phyloP scores from a whole-genome alignment of 2,797 vertebrate species.

The Falco berigora region DNA sequence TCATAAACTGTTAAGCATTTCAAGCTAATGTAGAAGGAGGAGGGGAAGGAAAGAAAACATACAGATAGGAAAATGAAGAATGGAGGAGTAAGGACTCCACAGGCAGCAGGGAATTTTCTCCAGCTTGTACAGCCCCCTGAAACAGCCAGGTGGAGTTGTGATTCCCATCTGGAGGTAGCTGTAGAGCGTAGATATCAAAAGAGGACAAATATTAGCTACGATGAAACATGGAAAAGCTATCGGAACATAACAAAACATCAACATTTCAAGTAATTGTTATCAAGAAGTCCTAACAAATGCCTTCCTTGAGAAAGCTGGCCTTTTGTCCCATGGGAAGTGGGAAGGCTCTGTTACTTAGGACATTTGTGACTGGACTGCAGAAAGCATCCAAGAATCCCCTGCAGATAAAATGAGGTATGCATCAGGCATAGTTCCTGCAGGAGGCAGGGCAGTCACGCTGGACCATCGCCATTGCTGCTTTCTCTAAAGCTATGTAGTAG shows the following conservation, averaged over 20 bases:
- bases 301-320: background rate
- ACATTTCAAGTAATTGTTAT: background rate
- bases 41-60: background rate
- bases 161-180: background rate
- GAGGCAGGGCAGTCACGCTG: background rate
- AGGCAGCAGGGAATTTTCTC: background rate
- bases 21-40: background rate
- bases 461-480: background rate
- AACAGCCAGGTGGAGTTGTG: background rate
- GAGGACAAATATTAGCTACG: background rate
- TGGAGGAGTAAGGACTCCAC: background rate
- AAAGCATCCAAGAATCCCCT: conserved; percentile 1
- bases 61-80: background rate
- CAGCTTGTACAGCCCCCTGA: background rate
- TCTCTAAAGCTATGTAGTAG: background rate
- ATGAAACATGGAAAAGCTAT: background rate
- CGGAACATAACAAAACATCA: background rate
- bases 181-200: background rate
- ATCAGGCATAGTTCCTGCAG: background rate
- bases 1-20: background rate
- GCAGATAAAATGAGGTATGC: background rate
- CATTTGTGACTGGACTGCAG: background rate
- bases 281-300: background rate
- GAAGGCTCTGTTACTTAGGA: background rate
- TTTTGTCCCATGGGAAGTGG: background rate